Percentiles rank a stretch among this genome's conserved stretches.
phyloP scores from a whole-genome alignment of 2,888 invertebrate species.

The Leucozona laternaria region DNA sequence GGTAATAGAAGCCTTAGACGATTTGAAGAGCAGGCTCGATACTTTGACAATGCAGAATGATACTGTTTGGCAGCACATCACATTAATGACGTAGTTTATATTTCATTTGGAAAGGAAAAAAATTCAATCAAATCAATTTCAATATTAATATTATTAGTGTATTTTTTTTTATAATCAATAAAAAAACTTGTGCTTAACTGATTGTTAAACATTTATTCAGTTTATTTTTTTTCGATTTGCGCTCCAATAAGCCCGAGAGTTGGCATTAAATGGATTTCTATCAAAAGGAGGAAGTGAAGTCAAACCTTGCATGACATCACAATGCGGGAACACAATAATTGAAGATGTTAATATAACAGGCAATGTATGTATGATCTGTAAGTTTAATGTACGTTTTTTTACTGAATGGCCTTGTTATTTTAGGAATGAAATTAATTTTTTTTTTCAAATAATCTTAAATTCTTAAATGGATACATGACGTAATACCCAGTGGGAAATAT shows the following conservation, averaged over 20 bases:
- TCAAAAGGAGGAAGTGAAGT: not conserved
- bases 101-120: not conserved
- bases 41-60: conserved; percentile 78
- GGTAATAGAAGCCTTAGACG: conserved; percentile 73
- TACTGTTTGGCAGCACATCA: conserved; percentile 79
- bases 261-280: not conserved
- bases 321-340: not conserved
- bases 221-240: conserved; percentile 47
- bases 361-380: not conserved
- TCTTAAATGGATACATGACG: not conserved
- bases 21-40: conserved; percentile 77
- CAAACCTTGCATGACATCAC: conserved; percentile 61
- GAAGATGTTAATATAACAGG: not conserved
- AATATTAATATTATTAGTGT: not conserved
- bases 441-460: not conserved
- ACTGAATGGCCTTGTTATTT: not conserved
- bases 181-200: conserved; percentile 22
- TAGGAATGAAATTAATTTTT: not conserved
- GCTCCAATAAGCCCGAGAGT: conserved; percentile 49
- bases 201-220: not conserved
- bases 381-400: not conserved
- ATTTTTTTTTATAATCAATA: not conserved
- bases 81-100: conserved; percentile 77
- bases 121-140: not conserved
- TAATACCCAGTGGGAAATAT: not conserved